Evolutionary conservation across 2,113 vertebrate species (phyloP).

Genomic region (Cettia cetti): DNA sequence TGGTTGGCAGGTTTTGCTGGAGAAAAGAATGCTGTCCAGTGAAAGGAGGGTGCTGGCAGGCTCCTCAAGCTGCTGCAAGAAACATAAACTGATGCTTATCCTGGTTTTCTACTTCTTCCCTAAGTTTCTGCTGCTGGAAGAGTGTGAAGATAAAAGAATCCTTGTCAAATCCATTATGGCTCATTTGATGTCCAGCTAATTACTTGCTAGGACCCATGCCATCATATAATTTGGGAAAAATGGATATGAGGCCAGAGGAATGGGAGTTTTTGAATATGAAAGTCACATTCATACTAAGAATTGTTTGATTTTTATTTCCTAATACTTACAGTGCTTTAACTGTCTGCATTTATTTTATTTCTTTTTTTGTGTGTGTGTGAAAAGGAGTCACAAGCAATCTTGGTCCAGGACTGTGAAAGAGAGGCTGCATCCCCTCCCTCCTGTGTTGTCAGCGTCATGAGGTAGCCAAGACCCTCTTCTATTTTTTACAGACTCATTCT

Average conservation of each 20-base stretch:
- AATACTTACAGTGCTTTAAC: not conserved
- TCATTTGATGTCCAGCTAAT: not conserved
- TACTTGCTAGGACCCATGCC: not conserved
- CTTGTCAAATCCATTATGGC: not conserved
- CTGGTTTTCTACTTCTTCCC: not conserved
- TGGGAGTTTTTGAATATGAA: not conserved
- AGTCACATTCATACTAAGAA: not conserved
- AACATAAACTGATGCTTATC: not conserved
- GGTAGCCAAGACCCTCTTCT: not conserved
- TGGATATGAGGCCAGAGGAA: not conserved
- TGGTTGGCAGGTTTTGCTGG: not conserved
- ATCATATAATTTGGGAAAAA: not conserved
- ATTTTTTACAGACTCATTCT: not conserved
- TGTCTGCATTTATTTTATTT: not conserved
- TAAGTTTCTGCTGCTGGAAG: not conserved
- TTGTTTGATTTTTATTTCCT: not conserved
- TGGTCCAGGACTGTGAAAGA: not conserved
- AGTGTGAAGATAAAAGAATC: not conserved
- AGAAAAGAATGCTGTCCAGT: not conserved
- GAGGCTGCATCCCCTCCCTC: not conserved
- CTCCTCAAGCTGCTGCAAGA: not conserved
- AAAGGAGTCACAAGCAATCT: not conserved
- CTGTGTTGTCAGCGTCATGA: not conserved
- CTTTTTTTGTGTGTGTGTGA: too few species aligned
- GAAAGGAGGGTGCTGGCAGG: not conserved